phyloP scores from a whole-genome alignment of 2,113 vertebrate species.

The Nyctereutes procyonoides region DNA sequence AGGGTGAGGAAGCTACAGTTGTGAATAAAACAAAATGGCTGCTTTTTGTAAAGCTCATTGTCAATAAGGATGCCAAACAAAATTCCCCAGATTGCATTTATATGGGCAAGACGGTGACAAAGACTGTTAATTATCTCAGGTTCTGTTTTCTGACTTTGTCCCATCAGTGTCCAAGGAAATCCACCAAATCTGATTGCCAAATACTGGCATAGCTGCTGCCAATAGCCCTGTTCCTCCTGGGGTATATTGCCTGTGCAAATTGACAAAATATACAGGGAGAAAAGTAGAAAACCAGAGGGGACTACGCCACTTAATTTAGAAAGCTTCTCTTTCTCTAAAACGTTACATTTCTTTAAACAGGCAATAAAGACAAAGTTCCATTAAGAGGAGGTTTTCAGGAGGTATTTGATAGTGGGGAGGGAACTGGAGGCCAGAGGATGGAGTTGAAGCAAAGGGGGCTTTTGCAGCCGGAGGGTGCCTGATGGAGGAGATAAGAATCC shows the following conservation, averaged over 20 bases:
- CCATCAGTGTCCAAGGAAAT: neutral
- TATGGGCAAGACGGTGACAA: neutral
- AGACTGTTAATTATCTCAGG: neutral
- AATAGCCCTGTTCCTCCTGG: neutral
- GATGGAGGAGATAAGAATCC: neutral
- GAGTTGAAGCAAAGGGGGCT: neutral
- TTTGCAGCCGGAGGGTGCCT: neutral
- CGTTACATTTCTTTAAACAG: neutral
- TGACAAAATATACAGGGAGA: neutral
- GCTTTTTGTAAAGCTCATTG: neutral
- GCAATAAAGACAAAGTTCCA: neutral
- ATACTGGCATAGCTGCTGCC: neutral
- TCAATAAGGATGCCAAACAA: neutral
- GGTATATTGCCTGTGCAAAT: conserved; percentile 30
- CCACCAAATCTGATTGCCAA: neutral
- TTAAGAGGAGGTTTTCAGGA: conserved; percentile 50
- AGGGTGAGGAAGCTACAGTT: neutral
- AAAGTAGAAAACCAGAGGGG: conserved; percentile 1
- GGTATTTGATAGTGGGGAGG: neutral
- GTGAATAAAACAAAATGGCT: neutral
- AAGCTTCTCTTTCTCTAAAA: neutral
- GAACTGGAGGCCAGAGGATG: neutral
- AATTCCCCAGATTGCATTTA: neutral
- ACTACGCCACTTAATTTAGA: conserved; percentile 41
- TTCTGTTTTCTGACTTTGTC: neutral